Evolutionary conservation across 2,797 vertebrate genomes (phyloP).

Genomic region (Gymnodraco acuticeps): DNA sequence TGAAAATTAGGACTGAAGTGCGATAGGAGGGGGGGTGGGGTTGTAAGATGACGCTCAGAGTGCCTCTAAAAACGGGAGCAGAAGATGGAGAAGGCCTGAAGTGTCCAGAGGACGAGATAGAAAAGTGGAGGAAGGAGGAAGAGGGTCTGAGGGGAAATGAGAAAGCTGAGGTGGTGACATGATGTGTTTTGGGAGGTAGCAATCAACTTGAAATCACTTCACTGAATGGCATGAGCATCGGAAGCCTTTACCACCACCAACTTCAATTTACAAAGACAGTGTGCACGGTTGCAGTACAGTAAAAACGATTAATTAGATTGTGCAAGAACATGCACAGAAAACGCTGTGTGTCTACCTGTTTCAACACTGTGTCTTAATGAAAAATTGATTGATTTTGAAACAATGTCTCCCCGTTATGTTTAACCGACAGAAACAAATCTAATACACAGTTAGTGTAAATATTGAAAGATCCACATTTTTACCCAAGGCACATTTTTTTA

Average conservation of each 20-base stretch:
- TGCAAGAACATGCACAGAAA: neutral
- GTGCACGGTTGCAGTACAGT: slow-evolving; percentile 3
- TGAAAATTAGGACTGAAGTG: slow-evolving; percentile 45
- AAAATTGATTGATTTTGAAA: slow-evolving; percentile 4
- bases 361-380: neutral
- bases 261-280: slow-evolving; percentile 13
- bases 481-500: slow-evolving; percentile 6
- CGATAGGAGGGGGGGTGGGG: neutral
- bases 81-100: slow-evolving; percentile 45
- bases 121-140: slow-evolving; percentile 4
- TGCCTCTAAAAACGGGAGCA: slow-evolving; percentile 29
- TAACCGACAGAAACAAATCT: slow-evolving; percentile 14
- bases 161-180: slow-evolving; percentile 38
- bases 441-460: slow-evolving; percentile 9
- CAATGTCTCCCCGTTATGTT: slow-evolving; percentile 1
- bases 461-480: slow-evolving; percentile 12
- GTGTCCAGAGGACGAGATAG: slow-evolving; percentile 27
- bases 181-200: slow-evolving; percentile 29
- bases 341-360: neutral
- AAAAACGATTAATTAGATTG: slow-evolving; percentile 25
- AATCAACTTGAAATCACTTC: slow-evolving; percentile 44
- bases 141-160: slow-evolving; percentile 50
- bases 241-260: neutral
- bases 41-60: neutral
- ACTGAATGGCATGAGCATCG: neutral